Evolutionary conservation across 2,113 vertebrate genomes (phyloP), one percentile per base, ranked within the genome.

Genomic region (Pollimyrus isidori): DNA sequence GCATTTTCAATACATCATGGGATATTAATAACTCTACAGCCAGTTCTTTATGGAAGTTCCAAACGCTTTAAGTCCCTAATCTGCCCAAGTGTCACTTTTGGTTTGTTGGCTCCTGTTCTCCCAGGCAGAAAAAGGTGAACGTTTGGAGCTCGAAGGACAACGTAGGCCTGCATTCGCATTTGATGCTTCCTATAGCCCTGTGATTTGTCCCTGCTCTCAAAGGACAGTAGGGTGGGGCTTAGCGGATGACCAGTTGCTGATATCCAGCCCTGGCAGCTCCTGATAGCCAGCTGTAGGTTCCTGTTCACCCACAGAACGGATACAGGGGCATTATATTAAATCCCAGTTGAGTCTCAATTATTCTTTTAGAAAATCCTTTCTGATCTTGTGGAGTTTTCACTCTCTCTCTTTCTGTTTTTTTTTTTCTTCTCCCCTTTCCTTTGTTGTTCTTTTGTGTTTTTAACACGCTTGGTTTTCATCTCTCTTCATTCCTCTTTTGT

Each of bases 161-260:
- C 13, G 15, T 87, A 90, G 84, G 13, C 45, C 89, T 17, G 90
- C 89, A 26, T 91, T 91, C 89, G 89, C 52, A 49, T 87, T 73
- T 90, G 88, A 45, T 17, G 6, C 91, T 91, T 93, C 86, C 86
- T 91, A 92, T 86, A 88, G 88, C 91, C 65, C 23, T 48, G 49
- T 91, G 92, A 92, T 94, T 94, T 93, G 73, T 94, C 91, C 92
- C 50, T 62, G 80, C 30, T 53, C 65, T 88, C 49, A 30, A 86
- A 91, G 91, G 91, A 89, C 53, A 89, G 89, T 88, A 30, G 46
- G 10, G 82, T 82, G 91, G 89, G 23, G 15, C 52, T 90, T 69
- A 80, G 53, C 26, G 85, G 89, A 87, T 89, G 73, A 69, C 90
- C 53, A 91, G 89, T 89, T 90, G 45, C 56, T 87, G 0, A 56